Percentiles rank a stretch among this genome's conserved stretches.
Conservation (phyloP, 2,888 invertebrate species). For the Ichneumon xanthorius region DNA sequence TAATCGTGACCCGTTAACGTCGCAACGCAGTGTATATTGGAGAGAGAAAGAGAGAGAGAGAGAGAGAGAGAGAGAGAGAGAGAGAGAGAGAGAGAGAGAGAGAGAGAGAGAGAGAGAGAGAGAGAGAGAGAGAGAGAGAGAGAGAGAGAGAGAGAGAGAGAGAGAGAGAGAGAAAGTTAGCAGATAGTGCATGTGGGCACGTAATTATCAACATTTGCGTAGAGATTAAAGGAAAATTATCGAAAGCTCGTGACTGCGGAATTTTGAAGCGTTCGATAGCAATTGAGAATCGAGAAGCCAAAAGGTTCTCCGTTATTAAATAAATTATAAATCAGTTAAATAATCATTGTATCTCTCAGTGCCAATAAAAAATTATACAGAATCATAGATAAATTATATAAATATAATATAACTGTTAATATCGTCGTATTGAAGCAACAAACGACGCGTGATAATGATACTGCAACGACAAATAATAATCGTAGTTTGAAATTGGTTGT, state of each 20-base stretch:
- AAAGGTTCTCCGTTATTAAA: slow-evolving; percentile 25
- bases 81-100: neutral
- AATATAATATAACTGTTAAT: neutral
- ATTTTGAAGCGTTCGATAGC: slow-evolving; percentile 12
- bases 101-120: neutral
- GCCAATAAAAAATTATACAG: slow-evolving; percentile 42
- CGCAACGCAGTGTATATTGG: slow-evolving; percentile 43
- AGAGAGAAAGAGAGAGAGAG: neutral
- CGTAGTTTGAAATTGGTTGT: slow-evolving; percentile 57
- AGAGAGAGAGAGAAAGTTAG: neutral
- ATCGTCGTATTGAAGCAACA: slow-evolving; percentile 40
- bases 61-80: slow-evolving; percentile 1
- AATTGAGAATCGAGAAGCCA: slow-evolving; percentile 31
- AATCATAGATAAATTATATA: slow-evolving; percentile 24
- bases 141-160: slow-evolving; percentile 1
- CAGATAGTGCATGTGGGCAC: slow-evolving; percentile 8
- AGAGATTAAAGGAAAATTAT: slow-evolving; percentile 46
- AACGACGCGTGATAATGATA: slow-evolving; percentile 58
- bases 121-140: slow-evolving; percentile 10
- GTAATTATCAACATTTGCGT: slow-evolving; percentile 43
- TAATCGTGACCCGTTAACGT: slow-evolving; percentile 52
- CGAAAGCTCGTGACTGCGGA: neutral
- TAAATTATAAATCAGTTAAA: slow-evolving; percentile 28
- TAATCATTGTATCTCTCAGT: slow-evolving; percentile 55
- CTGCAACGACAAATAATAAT: slow-evolving; percentile 67